Percentiles rank a stretch among this genome's conserved stretches.
Conservation (phyloP, 2,888 invertebrate species). For the Phaonia tiefii region DNA sequence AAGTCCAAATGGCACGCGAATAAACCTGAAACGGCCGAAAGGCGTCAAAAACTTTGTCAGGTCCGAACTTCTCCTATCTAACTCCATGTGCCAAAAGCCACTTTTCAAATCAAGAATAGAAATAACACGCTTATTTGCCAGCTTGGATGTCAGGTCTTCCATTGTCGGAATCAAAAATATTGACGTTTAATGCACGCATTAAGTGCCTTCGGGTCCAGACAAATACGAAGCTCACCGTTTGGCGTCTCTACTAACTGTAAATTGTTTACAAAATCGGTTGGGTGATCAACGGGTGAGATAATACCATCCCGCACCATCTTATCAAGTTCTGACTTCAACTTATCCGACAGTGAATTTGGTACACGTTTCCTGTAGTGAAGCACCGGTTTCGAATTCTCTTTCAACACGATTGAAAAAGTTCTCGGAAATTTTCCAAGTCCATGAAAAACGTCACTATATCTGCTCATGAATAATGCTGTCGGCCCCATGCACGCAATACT, state of each 20-base stretch:
- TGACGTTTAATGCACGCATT: constrained; percentile 50
- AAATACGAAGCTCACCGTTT: constrained; percentile 63
- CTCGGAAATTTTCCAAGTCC: constrained; percentile 63
- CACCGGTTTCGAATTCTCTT: no score
- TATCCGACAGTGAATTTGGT: constrained; percentile 56
- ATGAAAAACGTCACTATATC: constrained; percentile 54
- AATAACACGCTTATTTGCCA: constrained; percentile 57
- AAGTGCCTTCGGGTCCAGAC: constrained; percentile 53
- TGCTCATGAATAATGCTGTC: constrained; percentile 33
- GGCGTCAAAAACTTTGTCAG: constrained; percentile 68
- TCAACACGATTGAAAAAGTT: no score
- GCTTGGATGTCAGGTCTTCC: constrained; percentile 57
- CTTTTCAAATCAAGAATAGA: no score
- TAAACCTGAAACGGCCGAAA: constrained; percentile 64
- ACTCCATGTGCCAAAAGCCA: constrained; percentile 66
- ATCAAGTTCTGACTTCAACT: no score
- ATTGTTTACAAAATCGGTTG: constrained; percentile 67
- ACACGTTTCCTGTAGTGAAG: constrained; percentile 68
- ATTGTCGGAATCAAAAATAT: constrained; percentile 63
- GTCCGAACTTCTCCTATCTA: constrained; percentile 65
- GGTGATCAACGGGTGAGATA: constrained; percentile 65
- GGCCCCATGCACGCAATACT: constrained; percentile 63
- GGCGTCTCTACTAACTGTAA: constrained; percentile 68
- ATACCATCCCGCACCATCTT: constrained; percentile 60
- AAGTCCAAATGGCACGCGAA: no score